Percentiles rank a stretch among this genome's conserved stretches.
phyloP scores from a whole-genome alignment of 2,888 invertebrate species.

The Pogonocherus hispidulus region DNA sequence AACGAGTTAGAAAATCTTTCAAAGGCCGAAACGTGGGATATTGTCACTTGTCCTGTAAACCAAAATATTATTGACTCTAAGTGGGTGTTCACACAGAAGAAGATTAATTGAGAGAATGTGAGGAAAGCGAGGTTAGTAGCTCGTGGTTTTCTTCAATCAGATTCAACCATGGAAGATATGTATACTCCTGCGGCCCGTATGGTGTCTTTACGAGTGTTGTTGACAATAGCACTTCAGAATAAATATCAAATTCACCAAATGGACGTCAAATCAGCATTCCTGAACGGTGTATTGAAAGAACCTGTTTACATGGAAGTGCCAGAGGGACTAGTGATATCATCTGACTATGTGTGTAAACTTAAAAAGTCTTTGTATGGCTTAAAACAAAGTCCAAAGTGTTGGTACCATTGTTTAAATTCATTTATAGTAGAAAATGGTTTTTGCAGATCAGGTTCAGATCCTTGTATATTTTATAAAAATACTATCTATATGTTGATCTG shows the following conservation, averaged over 20 bases:
- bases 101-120: constrained; percentile 20
- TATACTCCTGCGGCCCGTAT: too few species aligned
- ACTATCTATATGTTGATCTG: constrained; percentile 41
- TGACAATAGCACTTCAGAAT: too few species aligned
- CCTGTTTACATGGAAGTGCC: constrained; percentile 48
- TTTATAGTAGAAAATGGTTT: too few species aligned
- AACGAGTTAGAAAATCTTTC: constrained; percentile 26
- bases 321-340: constrained; percentile 18
- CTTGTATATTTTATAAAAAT: constrained; percentile 46
- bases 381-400: constrained; percentile 52
- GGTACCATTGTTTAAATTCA: constrained; percentile 44
- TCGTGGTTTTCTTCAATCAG: too few species aligned
- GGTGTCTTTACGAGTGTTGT: too few species aligned
- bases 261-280: too few species aligned
- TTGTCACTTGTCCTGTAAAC: constrained; percentile 26
- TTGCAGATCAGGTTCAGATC: constrained; percentile 44
- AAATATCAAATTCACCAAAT: too few species aligned
- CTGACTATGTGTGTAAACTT: neutral
- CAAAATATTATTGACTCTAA: constrained; percentile 41
- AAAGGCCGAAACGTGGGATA: constrained; percentile 40
- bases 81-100: constrained; percentile 44
- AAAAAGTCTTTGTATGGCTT: constrained; percentile 20
- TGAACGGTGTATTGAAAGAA: too few species aligned
- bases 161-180: too few species aligned
- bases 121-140: constrained; percentile 43